phyloP scores from a whole-genome alignment of 2,113 vertebrate genomes.

The Mustela lutreola region DNA sequence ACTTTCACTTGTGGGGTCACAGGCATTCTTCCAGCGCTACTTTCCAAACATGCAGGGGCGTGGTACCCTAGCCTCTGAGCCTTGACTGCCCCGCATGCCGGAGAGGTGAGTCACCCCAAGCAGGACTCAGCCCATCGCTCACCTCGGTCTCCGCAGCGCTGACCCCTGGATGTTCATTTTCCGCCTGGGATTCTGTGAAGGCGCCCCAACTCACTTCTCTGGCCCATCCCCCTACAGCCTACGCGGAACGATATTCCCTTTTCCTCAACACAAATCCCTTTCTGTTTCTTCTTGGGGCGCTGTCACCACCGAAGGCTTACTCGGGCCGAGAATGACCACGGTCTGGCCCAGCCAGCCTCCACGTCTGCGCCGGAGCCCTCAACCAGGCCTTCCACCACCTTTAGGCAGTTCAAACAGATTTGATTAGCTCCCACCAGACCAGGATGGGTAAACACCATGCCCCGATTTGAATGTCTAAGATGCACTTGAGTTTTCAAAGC shows the following conservation, averaged over 20 bases:
- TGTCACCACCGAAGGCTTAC: background rate
- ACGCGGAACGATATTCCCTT: background rate
- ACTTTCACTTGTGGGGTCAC: background rate
- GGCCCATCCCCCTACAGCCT: background rate
- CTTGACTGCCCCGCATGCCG: background rate
- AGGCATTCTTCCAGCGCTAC: background rate
- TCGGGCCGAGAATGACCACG: rapidly evolving
- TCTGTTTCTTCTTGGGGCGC: background rate
- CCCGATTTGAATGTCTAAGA: background rate
- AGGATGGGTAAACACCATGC: rapidly evolving
- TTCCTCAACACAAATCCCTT: too few species aligned
- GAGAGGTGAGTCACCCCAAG: background rate
- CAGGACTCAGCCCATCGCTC: background rate
- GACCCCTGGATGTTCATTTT: background rate
- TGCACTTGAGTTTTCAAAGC: background rate
- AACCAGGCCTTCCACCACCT: too few species aligned
- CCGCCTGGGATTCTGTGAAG: background rate
- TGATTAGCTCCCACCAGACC: background rate
- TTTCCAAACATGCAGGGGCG: background rate
- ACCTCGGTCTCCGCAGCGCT: background rate
- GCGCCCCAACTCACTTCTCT: background rate
- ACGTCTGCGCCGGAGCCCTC: background rate
- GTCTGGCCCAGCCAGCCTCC: background rate
- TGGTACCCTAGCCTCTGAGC: background rate
- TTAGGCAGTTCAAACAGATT: background rate